phyloP scores from a whole-genome alignment of 2,888 invertebrate species.

The Catocala nupta region DNA sequence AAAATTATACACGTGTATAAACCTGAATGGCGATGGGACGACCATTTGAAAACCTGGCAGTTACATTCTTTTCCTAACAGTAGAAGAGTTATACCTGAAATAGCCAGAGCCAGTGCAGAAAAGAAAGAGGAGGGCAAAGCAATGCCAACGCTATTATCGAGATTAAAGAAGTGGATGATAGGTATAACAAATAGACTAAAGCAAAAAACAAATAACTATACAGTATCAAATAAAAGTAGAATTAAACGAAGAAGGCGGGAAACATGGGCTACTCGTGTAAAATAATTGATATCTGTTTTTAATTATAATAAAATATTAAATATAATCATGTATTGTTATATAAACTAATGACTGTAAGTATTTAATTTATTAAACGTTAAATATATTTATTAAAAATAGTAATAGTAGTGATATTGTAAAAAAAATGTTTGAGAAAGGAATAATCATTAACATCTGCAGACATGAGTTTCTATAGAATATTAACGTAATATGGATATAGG shows the following conservation, averaged over 20 bases:
- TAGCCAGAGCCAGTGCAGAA: slow-evolving; percentile 49
- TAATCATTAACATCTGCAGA: no score
- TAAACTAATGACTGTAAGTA: no score
- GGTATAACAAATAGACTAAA: slow-evolving; percentile 57
- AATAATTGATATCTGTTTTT: slow-evolving; percentile 25
- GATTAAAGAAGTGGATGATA: slow-evolving; percentile 68
- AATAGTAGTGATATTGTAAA: no score
- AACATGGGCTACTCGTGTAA: slow-evolving; percentile 65
- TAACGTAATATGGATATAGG: no score
- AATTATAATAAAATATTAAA: no score
- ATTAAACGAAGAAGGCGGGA: slow-evolving; percentile 72
- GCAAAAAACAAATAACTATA: slow-evolving; percentile 34
- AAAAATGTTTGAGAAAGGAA: no score
- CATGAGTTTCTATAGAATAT: no score
- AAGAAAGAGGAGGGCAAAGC: slow-evolving; percentile 37
- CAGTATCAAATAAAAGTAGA: slow-evolving; percentile 55
- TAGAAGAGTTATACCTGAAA: slow-evolving; percentile 55
- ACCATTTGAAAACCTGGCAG: slow-evolving; percentile 85
- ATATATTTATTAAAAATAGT: no score
- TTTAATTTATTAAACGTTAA: no score
- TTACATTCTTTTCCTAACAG: slow-evolving; percentile 74
- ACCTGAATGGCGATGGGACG: slow-evolving; percentile 88
- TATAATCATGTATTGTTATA: no score
- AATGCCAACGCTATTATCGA: slow-evolving; percentile 60
- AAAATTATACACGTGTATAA: slow-evolving; percentile 72